Conservation (phyloP, 2,113 vertebrate genomes). For the Triplophysa rosa region DNA sequence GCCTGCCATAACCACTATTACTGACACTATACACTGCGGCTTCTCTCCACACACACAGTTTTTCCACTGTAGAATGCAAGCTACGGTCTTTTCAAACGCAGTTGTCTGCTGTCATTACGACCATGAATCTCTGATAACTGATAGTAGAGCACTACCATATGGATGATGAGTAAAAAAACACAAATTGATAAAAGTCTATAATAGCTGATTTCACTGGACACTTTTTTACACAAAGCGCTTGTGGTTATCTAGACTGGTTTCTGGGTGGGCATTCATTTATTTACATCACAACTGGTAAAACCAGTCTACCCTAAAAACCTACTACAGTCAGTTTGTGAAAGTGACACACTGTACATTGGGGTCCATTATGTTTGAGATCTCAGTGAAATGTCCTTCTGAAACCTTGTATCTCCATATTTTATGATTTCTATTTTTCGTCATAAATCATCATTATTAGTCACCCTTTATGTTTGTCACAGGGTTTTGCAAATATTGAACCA, state of each 20-base stretch:
- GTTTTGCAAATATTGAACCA: too few relatives aligned
- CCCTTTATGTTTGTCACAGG: too few relatives aligned
- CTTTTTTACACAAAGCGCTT: not conserved
- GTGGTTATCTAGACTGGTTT: not conserved
- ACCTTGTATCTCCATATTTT: too few relatives aligned
- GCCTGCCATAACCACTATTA: constrained; percentile 69
- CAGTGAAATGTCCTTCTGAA: too few relatives aligned
- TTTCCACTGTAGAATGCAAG: constrained; percentile 28
- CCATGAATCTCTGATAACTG: constrained; percentile 30
- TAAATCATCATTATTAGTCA: too few relatives aligned
- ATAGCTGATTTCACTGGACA: constrained; percentile 20
- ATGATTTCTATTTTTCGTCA: too few relatives aligned
- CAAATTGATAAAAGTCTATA: not conserved
- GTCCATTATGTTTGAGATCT: too few relatives aligned
- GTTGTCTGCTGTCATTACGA: constrained; percentile 26
- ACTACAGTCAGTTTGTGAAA: too few relatives aligned
- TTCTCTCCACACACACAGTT: constrained; percentile 31
- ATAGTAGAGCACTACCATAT: constrained; percentile 17
- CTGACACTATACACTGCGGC: constrained; percentile 69
- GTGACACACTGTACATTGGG: too few relatives aligned
- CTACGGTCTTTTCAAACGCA: constrained; percentile 28
- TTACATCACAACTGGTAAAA: not conserved
- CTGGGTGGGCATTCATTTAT: not conserved
- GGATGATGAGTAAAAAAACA: not conserved
- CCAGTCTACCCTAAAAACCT: too few relatives aligned